These are phyloP conservation scores for Jaculus jaculus DNA, from an alignment of 2,113 vertebrate species.

Conservation along the genomic window DNA sequence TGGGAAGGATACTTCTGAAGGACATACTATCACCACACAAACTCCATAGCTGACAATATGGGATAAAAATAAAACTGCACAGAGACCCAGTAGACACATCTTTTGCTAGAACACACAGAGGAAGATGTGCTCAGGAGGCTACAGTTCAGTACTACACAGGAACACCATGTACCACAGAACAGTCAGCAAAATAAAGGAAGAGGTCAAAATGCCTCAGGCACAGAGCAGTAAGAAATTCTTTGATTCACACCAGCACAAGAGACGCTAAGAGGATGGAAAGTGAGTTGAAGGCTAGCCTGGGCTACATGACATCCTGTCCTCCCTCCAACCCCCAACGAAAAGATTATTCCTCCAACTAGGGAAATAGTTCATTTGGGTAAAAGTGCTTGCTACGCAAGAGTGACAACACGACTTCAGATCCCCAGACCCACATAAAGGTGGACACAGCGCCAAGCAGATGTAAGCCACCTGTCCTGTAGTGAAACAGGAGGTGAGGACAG, in stretches of 20 bases:
- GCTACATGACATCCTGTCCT: too few species aligned
- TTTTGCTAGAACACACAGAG: background rate
- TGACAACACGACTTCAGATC: too few species aligned
- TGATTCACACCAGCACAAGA: background rate
- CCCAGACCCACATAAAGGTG: too few species aligned
- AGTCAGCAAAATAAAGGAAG: background rate
- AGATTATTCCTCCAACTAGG: too few species aligned
- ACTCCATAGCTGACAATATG: background rate
- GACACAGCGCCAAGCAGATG: too few species aligned
- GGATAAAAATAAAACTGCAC: background rate
- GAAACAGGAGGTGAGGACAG: too few species aligned
- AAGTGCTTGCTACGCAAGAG: too few species aligned
- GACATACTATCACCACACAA: background rate
- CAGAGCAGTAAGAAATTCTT: background rate
- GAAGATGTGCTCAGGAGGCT: background rate
- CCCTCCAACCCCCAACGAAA: too few species aligned
- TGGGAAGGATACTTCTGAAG: background rate
- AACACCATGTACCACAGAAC: background rate
- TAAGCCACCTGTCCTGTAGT: too few species aligned
- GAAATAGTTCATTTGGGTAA: too few species aligned
- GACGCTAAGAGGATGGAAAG: too few species aligned
- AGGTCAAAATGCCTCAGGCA: background rate
- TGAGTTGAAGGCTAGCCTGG: background rate
- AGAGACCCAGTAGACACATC: background rate
- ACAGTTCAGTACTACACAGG: background rate